Conservation (phyloP, 2,888 invertebrate genomes). For the Galerucella pusilla region DNA sequence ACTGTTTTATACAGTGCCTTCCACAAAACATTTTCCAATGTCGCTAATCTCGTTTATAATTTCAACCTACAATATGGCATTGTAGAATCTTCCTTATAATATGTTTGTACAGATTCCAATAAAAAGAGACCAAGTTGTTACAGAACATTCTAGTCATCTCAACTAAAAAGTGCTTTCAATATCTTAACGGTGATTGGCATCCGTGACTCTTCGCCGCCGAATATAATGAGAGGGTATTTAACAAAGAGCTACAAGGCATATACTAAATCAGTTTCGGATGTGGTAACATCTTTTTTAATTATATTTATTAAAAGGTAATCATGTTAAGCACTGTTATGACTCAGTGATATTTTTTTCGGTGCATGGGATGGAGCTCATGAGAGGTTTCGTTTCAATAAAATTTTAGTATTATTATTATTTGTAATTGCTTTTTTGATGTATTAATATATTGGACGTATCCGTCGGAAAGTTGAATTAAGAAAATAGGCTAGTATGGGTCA, state of each 20-base stretch:
- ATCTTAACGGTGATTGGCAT: conserved; percentile 25
- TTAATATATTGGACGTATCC: conserved; percentile 6
- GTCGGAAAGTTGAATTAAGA: neutral
- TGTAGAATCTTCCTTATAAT: neutral
- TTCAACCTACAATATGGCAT: neutral
- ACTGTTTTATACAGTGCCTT: too few species aligned
- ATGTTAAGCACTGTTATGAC: conserved; percentile 46
- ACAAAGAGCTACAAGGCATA: conserved; percentile 20
- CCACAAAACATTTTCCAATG: too few species aligned
- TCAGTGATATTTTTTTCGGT: conserved; percentile 38
- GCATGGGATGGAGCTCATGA: conserved; percentile 8
- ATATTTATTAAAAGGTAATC: conserved; percentile 45
- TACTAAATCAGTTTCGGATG: conserved; percentile 31
- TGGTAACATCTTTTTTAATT: conserved; percentile 43
- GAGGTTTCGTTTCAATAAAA: conserved; percentile 12
- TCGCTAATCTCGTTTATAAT: neutral
- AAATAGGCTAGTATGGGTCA: neutral
- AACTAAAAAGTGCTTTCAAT: conserved; percentile 3
- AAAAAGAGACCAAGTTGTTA: neutral
- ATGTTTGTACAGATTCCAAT: conserved; percentile 2
- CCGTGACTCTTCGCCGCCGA: conserved; percentile 23
- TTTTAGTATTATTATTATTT: conserved; percentile 14
- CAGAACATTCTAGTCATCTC: conserved; percentile 2
- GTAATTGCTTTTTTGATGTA: conserved; percentile 17
- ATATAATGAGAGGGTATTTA: conserved; percentile 37